Conservation (phyloP, 2,797 vertebrate species). For the Selene dorsalis region DNA sequence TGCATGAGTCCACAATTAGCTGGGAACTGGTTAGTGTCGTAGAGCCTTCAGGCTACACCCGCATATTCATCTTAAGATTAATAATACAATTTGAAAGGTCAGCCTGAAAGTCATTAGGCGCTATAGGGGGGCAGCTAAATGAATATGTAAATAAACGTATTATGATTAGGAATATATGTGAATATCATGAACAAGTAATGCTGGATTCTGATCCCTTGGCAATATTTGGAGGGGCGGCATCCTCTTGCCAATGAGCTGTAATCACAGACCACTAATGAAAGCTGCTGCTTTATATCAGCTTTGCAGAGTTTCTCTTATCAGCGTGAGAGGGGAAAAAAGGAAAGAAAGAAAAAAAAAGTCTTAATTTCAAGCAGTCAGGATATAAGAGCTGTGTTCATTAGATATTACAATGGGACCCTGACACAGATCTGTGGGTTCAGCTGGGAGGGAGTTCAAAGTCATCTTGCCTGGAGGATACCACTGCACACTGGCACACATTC, state of each 20-base stretch:
- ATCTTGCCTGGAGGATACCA: constrained; percentile 70
- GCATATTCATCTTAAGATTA: constrained; percentile 62
- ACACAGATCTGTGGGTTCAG: constrained; percentile 78
- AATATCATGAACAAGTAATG: constrained; percentile 67
- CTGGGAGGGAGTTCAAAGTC: constrained; percentile 78
- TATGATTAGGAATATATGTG: constrained; percentile 66
- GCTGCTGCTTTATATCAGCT: constrained; percentile 52
- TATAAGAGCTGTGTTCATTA: constrained; percentile 79
- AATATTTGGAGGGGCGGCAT: constrained; percentile 50
- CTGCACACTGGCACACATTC: constrained; percentile 66
- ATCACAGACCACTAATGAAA: constrained; percentile 73
- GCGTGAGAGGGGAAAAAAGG: constrained; percentile 17
- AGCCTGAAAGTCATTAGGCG: constrained; percentile 61
- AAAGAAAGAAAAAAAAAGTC: constrained; percentile 27
- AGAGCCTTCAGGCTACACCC: constrained; percentile 29
- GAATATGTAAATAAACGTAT: constrained; percentile 66
- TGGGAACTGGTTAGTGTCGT: constrained; percentile 19
- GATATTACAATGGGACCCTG: constrained; percentile 76
- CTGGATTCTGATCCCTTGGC: constrained; percentile 53
- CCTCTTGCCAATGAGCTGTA: constrained; percentile 59
- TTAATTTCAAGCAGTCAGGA: constrained; percentile 71
- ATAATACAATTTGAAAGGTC: constrained; percentile 65
- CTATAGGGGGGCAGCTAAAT: constrained; percentile 59
- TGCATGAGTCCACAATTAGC: constrained; percentile 51
- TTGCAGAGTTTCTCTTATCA: constrained; percentile 68